These are phyloP conservation scores for Ypsolopha sequella DNA, from an alignment of 2,888 invertebrate genomes.

Conservation along the genomic window DNA sequence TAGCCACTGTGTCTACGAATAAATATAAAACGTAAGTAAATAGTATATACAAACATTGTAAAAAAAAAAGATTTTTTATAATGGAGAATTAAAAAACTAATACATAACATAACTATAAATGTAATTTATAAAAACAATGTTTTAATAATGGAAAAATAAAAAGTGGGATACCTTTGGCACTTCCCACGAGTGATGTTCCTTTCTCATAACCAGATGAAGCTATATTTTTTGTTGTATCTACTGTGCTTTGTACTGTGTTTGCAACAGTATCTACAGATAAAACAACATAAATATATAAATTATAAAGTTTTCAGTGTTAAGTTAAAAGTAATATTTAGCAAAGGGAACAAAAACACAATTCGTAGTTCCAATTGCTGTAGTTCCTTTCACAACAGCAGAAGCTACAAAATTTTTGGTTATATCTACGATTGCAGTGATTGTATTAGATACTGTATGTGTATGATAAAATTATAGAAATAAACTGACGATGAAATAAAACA, in stretches of 20 bases:
- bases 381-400: neutral
- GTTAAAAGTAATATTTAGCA: too few relatives aligned
- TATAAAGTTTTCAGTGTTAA: too few relatives aligned
- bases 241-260: slow-evolving; percentile 10
- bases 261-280: slow-evolving; percentile 8
- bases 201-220: slow-evolving; percentile 11
- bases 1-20: slow-evolving; percentile 27
- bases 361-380: too few relatives aligned
- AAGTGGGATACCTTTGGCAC: slow-evolving; percentile 9
- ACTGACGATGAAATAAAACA: neutral
- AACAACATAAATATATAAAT: neutral
- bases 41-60: too few relatives aligned
- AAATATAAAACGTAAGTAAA: neutral
- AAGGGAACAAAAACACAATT: too few relatives aligned
- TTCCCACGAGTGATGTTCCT: slow-evolving; percentile 8
- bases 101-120: too few relatives aligned
- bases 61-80: too few relatives aligned
- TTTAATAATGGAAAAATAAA: neutral
- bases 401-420: neutral
- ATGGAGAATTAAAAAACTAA: too few relatives aligned
- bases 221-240: slow-evolving; percentile 10
- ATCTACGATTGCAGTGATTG: neutral
- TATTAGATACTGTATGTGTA: neutral
- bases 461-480: neutral
- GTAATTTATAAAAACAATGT: neutral